Evolutionary conservation across 1,140 invertebrate genomes (phyloP), one percentile per base, ranked within the genome.

Genomic region (Cotesia vestalis): DNA sequence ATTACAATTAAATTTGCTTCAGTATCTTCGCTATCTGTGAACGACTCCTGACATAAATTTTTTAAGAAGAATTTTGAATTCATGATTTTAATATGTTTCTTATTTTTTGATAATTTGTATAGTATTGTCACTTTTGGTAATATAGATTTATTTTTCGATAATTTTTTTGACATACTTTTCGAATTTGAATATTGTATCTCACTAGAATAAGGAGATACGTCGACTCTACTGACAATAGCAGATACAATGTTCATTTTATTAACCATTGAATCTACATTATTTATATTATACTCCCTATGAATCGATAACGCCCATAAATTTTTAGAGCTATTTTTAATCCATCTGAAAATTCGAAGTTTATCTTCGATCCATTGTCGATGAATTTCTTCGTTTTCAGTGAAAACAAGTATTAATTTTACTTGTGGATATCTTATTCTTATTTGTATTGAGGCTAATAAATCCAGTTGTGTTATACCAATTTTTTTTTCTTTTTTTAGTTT

Each of bases 391-490:
- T 72, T 66, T 55, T 78, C 78, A 8, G 79, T 77, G 0, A 81
- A 27, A 3, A 82, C 73, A 8, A 83, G 66, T 34, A 81, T 62
- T 4, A 75, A 35, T 64, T 78, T 81, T 2, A 75, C 66, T n/a
- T 83, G 82, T 4, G 76, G 63, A 64, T 81, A 81, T 14, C 78
- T 72, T 62, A 68, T 76, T 62, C 51, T 70, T 62, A 83, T 75
- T 70, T 82, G 81, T 3, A 79, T 76, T 5, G 76, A 70, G n/a
- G 78, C 77, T 38, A 76, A 64, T 3, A 83, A 66, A 71, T 83
- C 78, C 74, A 76, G 78, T 55, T 81, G 77, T 4, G 80, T 78
- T 14, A 83, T 78, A 4, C 82, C 82, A 60, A 83, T 76, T 80
- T 82, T 83, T 2, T 77, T 76, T 63, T 81, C 78, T 0, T 46